phyloP scores from a whole-genome alignment of 1,140 invertebrate species.

The Drosophila funebris region DNA sequence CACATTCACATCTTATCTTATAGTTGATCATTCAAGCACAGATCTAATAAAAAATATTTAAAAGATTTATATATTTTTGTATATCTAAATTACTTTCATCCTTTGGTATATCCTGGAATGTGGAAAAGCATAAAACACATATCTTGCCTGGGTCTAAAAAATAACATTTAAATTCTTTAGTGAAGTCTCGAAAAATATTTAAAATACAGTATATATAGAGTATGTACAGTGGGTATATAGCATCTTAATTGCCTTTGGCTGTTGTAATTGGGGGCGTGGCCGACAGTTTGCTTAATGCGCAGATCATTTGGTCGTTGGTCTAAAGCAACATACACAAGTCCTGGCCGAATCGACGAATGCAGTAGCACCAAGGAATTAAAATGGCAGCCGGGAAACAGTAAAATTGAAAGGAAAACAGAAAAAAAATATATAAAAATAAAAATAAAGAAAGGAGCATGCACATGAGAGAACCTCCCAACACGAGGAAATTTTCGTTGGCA shows the following conservation, averaged over 20 bases:
- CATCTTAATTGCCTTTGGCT: not conserved
- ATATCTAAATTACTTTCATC: constrained; percentile 1
- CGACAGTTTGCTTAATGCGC: constrained; percentile 34
- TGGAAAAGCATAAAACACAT: not conserved
- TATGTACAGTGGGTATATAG: not conserved
- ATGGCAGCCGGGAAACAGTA: constrained; percentile 31
- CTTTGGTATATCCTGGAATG: not conserved
- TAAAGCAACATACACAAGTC: constrained; percentile 49
- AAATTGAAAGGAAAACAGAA: constrained; percentile 22
- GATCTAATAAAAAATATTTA: constrained; percentile 1
- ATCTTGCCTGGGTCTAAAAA: not conserved
- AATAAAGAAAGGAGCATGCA: constrained; percentile 36
- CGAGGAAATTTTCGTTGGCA: constrained; percentile 48
- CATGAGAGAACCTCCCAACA: not conserved
- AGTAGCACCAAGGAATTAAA: constrained; percentile 54
- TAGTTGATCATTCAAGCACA: not conserved
- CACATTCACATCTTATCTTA: not conserved
- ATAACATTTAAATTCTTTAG: not conserved
- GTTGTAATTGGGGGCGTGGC: constrained; percentile 36
- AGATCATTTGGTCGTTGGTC: constrained; percentile 23
- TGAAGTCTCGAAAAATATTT: too few species aligned
- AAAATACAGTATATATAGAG: too few species aligned
- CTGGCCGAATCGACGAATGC: constrained; percentile 27
- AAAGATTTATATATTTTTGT: not conserved
- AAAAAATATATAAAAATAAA: constrained; percentile 22